phyloP scores from a whole-genome alignment of 2,888 invertebrate genomes.

The Agrochola circellaris region DNA sequence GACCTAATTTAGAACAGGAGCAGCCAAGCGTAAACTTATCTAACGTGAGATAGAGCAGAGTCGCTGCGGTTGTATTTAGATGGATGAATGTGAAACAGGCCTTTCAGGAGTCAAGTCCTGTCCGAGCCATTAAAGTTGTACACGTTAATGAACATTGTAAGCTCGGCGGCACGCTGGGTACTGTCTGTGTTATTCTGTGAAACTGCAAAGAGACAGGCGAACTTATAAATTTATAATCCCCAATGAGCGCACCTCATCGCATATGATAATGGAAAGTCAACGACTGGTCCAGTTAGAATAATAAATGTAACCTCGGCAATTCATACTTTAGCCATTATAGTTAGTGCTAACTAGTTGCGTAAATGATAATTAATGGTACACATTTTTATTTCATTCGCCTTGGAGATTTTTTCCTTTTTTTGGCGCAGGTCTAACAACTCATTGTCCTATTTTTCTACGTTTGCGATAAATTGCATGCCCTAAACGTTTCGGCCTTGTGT shows the following conservation, averaged over 20 bases:
- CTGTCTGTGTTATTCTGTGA: conserved; percentile 68
- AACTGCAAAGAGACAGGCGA: conserved; percentile 67
- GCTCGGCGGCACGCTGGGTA: conserved; percentile 66
- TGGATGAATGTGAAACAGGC: conserved; percentile 74
- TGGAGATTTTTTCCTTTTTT: conserved; percentile 54
- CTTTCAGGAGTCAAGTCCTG: conserved; percentile 68
- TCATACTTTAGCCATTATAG: conserved; percentile 55
- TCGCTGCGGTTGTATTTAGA: conserved; percentile 71
- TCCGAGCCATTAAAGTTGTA: conserved; percentile 71
- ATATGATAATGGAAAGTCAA: conserved; percentile 85
- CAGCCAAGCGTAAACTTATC: conserved; percentile 69
- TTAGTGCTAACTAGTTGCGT: conserved; percentile 40
- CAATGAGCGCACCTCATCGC: conserved; percentile 78
- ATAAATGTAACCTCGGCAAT: conserved; percentile 71
- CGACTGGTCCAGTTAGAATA: conserved; percentile 74
- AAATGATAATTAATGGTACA: conserved; percentile 29
- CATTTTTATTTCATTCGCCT: conserved; percentile 49
- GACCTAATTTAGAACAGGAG: conserved; percentile 67
- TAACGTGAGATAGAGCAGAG: conserved; percentile 74
- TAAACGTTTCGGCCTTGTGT: conserved; percentile 83
- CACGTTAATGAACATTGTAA: conserved; percentile 75
- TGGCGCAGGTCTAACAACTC: conserved; percentile 49
- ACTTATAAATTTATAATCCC: conserved; percentile 83
- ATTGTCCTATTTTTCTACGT: conserved; percentile 74
- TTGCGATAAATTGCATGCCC: conserved; percentile 79